phyloP scores from a whole-genome alignment of 1,140 invertebrate species.

The Orchesella cincta region DNA sequence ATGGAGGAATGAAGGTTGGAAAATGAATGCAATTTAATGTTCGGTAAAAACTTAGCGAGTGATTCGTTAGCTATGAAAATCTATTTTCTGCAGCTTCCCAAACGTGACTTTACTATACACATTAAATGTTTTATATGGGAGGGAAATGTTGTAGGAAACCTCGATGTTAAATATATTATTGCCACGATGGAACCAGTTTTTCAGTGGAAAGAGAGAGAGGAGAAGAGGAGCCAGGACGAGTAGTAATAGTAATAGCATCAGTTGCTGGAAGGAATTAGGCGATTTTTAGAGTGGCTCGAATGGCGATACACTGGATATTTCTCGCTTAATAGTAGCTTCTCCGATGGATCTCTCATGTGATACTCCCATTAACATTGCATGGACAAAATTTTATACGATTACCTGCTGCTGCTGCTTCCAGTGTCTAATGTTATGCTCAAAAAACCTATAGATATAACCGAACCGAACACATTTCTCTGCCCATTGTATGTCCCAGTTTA shows the following conservation, averaged over 20 bases:
- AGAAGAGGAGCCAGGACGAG: background rate
- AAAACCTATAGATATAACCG: too few relatives aligned
- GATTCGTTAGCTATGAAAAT: background rate
- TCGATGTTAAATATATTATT: conserved; percentile 18
- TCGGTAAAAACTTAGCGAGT: background rate
- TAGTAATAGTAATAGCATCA: conserved; percentile 5
- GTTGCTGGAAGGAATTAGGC: conserved; percentile 14
- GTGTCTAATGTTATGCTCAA: too few relatives aligned
- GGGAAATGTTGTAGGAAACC: background rate
- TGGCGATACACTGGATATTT: background rate
- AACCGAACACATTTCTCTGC: too few relatives aligned
- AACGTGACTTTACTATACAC: conserved; percentile 10
- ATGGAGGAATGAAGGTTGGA: background rate
- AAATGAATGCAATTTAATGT: background rate
- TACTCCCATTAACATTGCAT: conserved; percentile 21
- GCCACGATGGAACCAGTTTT: background rate
- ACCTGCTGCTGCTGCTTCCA: background rate
- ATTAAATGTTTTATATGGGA: conserved; percentile 19
- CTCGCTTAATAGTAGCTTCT: background rate
- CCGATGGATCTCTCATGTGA: conserved; percentile 8
- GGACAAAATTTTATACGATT: conserved; percentile 19
- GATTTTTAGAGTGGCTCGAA: conserved; percentile 11
- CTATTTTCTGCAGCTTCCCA: background rate
- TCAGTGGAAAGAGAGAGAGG: background rate
- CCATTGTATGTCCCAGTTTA: too few relatives aligned